Evolutionary conservation across 2,888 invertebrate species (phyloP), one percentile per base, ranked within the genome.

Genomic region (Himalopsyche tibetana): DNA sequence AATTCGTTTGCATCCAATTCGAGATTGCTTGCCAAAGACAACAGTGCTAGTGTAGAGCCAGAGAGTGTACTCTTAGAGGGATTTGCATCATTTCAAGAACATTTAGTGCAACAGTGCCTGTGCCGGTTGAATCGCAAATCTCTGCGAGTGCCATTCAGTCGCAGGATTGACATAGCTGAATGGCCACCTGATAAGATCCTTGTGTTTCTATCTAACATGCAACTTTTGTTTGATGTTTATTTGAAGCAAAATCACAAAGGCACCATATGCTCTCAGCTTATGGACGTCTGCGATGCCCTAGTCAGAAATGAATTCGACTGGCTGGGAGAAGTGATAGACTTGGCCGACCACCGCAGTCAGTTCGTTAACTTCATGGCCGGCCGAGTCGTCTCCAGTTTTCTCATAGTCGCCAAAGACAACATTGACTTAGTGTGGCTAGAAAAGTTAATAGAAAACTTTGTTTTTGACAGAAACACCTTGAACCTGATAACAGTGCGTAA

Each of bases 211-310:
- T 97, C 97, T 87, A 96, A 96, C 89, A 94, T 97, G 90, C 97
- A 98, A 90, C 92, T 97, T 17, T 93, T 97, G 89, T 97, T 97
- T 90, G 97, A 97, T 91, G 95, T 97, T 82, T 97, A 97, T 90
- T 93, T 97, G 84, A 97, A 97, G 90, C 97, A 98, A 91, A 97
- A 97, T 89, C 94, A 95, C 83, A 95, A 96, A 88, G 97, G 97
- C 17, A 95, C 95, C 55, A 96, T 97, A 91, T 98, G 98, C 91
- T 95, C 96, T 69, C 94, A 95, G 89, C 95, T 98, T 82, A 96
- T 96, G 92, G 95, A 96, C 89, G 95, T 97, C 36, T 97, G 97
- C 91, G 96, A 97, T 90, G 95, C 96, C 85, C 93, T 97, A 83
- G 95, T 96, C 89, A 94, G 96, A 85, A 97, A 97, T 91, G 96